These are phyloP conservation scores for Nansenia antarctica DNA, from an alignment of 2,113 vertebrate genomes.

Conservation along the genomic window DNA sequence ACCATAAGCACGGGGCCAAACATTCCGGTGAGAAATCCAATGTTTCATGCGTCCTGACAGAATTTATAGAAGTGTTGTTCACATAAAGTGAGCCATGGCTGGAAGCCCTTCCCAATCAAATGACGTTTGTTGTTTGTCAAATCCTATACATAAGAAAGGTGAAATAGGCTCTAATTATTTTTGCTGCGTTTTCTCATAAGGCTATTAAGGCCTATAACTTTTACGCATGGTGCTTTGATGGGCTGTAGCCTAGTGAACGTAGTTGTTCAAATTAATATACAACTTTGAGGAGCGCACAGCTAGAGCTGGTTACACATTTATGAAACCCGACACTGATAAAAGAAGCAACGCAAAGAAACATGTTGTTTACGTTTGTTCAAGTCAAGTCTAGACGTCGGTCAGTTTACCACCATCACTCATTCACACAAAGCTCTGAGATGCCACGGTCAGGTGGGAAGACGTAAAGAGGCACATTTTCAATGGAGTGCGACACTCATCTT, in stretches of 20 bases:
- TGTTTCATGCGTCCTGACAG: constrained; percentile 46
- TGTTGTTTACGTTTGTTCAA: constrained; percentile 13
- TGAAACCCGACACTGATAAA: neutral
- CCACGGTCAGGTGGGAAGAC: constrained; percentile 70
- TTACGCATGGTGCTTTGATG: neutral
- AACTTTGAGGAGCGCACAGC: neutral
- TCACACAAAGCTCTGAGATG: constrained; percentile 68
- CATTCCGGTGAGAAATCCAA: constrained; percentile 56
- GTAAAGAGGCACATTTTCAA: constrained; percentile 61
- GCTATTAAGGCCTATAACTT: too few species aligned
- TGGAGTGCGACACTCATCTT: constrained; percentile 57
- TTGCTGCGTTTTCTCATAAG: neutral
- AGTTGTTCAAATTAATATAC: neutral
- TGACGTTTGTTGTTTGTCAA: constrained; percentile 8
- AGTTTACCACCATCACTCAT: constrained; percentile 53
- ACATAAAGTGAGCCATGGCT: constrained; percentile 11
- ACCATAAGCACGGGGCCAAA: constrained; percentile 32
- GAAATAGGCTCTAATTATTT: neutral
- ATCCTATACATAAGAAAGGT: neutral
- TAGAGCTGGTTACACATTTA: neutral
- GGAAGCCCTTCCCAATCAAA: neutral
- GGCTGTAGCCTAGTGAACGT: neutral
- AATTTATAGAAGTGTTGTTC: constrained; percentile 45
- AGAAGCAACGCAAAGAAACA: constrained; percentile 11
- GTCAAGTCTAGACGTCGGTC: constrained; percentile 67